phyloP scores from a whole-genome alignment of 2,888 invertebrate genomes.

The Diloba caeruleocephala region DNA sequence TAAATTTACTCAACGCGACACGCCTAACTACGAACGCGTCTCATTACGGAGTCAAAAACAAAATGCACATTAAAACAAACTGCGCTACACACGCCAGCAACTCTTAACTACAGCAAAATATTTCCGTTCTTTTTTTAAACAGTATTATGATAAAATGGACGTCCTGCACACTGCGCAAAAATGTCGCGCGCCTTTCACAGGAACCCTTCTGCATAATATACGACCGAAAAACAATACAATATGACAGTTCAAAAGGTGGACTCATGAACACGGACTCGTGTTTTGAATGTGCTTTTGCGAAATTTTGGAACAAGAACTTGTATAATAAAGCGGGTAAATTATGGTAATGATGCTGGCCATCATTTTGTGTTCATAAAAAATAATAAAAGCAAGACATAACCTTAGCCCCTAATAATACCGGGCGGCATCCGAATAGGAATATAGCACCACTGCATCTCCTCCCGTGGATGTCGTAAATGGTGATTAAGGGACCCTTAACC shows the following conservation, averaged over 20 bases:
- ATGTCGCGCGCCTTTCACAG: slow-evolving; percentile 39
- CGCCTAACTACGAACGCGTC: slow-evolving; percentile 18
- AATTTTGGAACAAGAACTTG: slow-evolving; percentile 43
- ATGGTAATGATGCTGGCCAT: slow-evolving; percentile 40
- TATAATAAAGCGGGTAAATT: slow-evolving; percentile 42
- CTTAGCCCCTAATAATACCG: no score
- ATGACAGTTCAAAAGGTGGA: slow-evolving; percentile 51
- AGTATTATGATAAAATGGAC: slow-evolving; percentile 53
- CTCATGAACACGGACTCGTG: slow-evolving; percentile 41
- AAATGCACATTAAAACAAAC: slow-evolving; percentile 49
- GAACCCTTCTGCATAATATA: slow-evolving; percentile 55
- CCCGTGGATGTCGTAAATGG: no score
- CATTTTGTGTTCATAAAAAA: slow-evolving; percentile 23
- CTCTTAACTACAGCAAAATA: slow-evolving; percentile 51
- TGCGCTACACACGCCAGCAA: slow-evolving; percentile 40
- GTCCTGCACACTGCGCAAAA: slow-evolving; percentile 44
- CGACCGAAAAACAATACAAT: slow-evolving; percentile 55
- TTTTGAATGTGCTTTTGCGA: slow-evolving; percentile 43
- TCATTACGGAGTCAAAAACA: slow-evolving; percentile 52
- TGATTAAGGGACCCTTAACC: no score
- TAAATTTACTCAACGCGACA: slow-evolving; percentile 5
- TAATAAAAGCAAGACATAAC: neutral
- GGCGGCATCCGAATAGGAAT: no score
- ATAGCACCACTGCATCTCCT: no score
- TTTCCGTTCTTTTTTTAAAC: slow-evolving; percentile 41